These are phyloP conservation scores for Zapus hudsonius DNA, from an alignment of 2,113 vertebrate genomes.

Conservation along the genomic window DNA sequence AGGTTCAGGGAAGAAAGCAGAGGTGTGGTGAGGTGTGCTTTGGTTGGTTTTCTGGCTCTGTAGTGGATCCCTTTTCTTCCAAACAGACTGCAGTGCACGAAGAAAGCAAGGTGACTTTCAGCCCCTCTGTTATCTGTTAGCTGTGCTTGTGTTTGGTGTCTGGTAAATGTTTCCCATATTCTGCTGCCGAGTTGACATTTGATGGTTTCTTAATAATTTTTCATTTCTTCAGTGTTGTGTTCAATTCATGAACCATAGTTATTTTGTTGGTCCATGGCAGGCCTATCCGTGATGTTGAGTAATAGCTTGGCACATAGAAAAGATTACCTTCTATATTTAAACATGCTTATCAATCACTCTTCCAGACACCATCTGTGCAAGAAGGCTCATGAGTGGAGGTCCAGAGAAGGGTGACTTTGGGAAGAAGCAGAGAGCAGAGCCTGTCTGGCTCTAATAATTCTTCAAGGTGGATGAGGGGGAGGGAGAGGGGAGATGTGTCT, in stretches of 20 bases:
- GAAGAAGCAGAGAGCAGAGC: background rate
- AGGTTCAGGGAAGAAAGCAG: background rate
- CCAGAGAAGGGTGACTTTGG: conserved; percentile 63
- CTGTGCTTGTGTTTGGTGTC: background rate
- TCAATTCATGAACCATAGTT: conserved; percentile 73
- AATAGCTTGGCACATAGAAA: conserved; percentile 78
- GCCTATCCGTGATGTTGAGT: conserved; percentile 78
- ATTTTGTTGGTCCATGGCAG: conserved; percentile 69
- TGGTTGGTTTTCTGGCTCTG: background rate
- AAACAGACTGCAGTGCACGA: background rate
- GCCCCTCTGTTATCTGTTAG: background rate
- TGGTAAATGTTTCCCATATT: conserved; percentile 63
- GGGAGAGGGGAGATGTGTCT: background rate
- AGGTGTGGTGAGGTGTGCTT: background rate
- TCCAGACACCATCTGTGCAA: conserved; percentile 80
- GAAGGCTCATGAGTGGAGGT: conserved; percentile 71
- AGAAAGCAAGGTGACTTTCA: conserved; percentile 54
- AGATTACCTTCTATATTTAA: conserved; percentile 82
- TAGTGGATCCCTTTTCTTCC: background rate
- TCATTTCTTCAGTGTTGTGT: conserved; percentile 63
- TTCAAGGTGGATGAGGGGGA: conserved; percentile 67
- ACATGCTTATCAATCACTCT: conserved; percentile 80
- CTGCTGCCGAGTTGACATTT: conserved; percentile 65
- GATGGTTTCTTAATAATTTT: conserved; percentile 76
- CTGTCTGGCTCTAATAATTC: conserved; percentile 23